Conservation (phyloP, 2,888 invertebrate genomes). For the Aspidiotus rigidus region DNA sequence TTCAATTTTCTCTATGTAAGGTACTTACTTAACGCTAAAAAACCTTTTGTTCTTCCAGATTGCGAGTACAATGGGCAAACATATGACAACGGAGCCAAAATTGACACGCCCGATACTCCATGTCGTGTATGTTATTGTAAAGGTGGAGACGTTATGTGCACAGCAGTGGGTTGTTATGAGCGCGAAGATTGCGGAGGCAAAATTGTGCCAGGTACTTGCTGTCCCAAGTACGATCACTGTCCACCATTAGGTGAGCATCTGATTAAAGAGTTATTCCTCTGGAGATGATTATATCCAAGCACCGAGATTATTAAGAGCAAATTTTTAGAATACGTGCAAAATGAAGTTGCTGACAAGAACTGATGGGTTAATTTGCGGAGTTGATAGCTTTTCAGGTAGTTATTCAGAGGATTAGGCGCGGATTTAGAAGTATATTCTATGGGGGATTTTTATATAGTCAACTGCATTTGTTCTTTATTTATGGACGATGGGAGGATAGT, state of each 20-base stretch:
- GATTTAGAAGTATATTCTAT: not conserved
- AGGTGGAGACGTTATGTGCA: conserved; percentile 69
- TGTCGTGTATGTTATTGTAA: conserved; percentile 73
- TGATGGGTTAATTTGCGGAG: no score
- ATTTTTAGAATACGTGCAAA: no score
- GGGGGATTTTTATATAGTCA: no score
- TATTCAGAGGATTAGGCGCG: not conserved
- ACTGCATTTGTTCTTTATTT: no score
- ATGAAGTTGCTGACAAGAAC: no score
- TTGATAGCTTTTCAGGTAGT: no score
- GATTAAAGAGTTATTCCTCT: not conserved
- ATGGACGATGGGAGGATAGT: no score
- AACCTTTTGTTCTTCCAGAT: conserved; percentile 48
- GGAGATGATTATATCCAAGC: no score
- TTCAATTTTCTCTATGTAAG: not conserved
- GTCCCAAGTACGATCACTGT: conserved; percentile 73
- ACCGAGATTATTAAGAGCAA: no score
- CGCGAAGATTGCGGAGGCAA: conserved; percentile 66
- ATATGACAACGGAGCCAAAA: conserved; percentile 66
- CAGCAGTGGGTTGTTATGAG: conserved; percentile 64
- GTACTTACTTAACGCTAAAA: conserved; percentile 19
- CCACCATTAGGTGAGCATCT: conserved; percentile 52
- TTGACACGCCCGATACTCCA: conserved; percentile 57
- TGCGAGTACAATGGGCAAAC: conserved; percentile 64
- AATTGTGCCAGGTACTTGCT: conserved; percentile 63